These are phyloP conservation scores for Malachius bipustulatus DNA, from an alignment of 2,888 invertebrate species.

Conservation along the genomic window DNA sequence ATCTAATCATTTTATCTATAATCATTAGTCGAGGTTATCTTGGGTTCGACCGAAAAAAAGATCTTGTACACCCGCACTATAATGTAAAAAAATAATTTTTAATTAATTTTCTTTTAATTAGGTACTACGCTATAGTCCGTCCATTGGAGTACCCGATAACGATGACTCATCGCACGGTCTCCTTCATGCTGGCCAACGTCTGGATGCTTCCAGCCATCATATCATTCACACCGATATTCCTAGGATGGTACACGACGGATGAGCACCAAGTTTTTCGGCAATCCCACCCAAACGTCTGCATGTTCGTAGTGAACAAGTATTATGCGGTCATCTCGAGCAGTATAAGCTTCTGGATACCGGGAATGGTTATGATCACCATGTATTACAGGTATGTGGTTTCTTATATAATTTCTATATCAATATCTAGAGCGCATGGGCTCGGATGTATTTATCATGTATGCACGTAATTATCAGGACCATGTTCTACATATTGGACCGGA, in stretches of 20 bases:
- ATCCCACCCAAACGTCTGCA: constrained; percentile 62
- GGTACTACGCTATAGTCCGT: constrained; percentile 76
- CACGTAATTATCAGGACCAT: too few species aligned
- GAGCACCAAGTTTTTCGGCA: constrained; percentile 45
- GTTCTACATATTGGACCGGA: too few species aligned
- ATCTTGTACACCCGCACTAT: too few species aligned
- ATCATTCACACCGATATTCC: constrained; percentile 88
- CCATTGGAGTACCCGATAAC: constrained; percentile 85
- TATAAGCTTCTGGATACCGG: constrained; percentile 89
- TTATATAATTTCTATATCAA: too few species aligned
- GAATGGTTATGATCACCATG: constrained; percentile 85
- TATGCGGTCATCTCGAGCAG: constrained; percentile 83
- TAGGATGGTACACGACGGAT: constrained; percentile 66
- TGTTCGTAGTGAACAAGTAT: constrained; percentile 74
- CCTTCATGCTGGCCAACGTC: constrained; percentile 74
- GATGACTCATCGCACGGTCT: constrained; percentile 73
- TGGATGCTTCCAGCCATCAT: constrained; percentile 89
- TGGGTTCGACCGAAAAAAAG: too few species aligned
- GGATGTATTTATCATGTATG: too few species aligned
- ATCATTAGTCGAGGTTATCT: too few species aligned
- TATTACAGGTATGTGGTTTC: too few species aligned
- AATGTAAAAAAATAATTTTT: too few species aligned
- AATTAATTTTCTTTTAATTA: too few species aligned
- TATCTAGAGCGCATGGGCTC: too few species aligned
- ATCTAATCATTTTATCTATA: too few species aligned